These are phyloP conservation scores for Pampusana beccarii DNA, from an alignment of 2,113 vertebrate genomes.

Conservation along the genomic window DNA sequence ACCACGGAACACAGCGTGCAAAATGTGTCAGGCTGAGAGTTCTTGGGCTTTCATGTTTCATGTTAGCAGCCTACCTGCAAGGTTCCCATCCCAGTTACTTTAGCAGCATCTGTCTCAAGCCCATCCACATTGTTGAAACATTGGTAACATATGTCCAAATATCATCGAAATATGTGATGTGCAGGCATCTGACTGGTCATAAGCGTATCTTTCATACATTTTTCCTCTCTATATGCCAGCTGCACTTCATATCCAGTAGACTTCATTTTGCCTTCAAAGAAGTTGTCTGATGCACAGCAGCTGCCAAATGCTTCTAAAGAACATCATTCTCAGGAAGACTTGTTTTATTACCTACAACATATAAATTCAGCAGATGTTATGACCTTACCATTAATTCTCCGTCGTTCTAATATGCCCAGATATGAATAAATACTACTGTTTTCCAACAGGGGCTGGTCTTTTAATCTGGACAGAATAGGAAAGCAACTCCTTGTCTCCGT, in stretches of 20 bases:
- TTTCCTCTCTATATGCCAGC: background rate
- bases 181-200: background rate
- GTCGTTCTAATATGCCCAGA: background rate
- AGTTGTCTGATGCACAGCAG: background rate
- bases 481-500: background rate
- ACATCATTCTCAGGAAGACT: background rate
- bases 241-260: background rate
- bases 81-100: background rate
- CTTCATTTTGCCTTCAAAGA: background rate
- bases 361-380: background rate
- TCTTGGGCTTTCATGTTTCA: background rate
- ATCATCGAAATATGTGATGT: background rate
- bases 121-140: background rate
- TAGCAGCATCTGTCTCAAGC: background rate
- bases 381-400: background rate
- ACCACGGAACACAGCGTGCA: background rate
- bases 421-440: background rate
- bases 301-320: background rate
- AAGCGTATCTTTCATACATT: background rate
- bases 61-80: background rate
- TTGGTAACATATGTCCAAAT: background rate
- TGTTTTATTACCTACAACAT: background rate
- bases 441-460: accelerated
- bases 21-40: background rate
- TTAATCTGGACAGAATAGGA: background rate